Conservation (phyloP, 2,113 vertebrate species). For the Saguinus imperator region DNA sequence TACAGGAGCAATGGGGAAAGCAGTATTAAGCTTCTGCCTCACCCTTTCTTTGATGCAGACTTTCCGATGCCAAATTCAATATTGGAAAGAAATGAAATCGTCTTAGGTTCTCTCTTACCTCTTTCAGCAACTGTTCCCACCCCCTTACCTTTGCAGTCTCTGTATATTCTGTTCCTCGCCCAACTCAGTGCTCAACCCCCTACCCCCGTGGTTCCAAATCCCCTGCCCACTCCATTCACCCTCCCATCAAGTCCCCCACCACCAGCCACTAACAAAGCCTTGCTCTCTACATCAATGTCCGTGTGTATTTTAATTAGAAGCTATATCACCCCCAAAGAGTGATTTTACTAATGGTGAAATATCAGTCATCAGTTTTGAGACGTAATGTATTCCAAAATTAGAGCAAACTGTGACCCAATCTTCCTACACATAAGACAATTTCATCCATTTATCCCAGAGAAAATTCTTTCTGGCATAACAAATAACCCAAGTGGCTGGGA, state of each 20-base stretch:
- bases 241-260: not conserved
- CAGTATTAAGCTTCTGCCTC: not conserved
- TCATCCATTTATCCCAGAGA: not conserved
- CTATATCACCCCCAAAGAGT: not conserved
- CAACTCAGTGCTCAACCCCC: not conserved
- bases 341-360: not conserved
- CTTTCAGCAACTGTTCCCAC: not conserved
- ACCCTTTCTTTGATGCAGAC: not conserved
- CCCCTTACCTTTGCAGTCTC: not conserved
- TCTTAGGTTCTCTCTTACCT: not conserved
- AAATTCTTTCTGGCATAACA: not conserved
- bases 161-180: not conserved
- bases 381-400: not conserved
- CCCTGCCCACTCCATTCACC: not conserved
- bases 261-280: not conserved
- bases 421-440: not conserved
- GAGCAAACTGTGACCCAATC: not conserved
- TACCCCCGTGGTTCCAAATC: not conserved
- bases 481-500: conserved; percentile 9
- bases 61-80: not conserved
- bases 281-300: not conserved
- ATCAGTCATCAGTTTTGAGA: not conserved
- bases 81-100: not conserved
- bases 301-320: not conserved
- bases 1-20: not conserved